Evolutionary conservation across 2,888 invertebrate genomes (phyloP).

Genomic region (Heliconius ismenius): DNA sequence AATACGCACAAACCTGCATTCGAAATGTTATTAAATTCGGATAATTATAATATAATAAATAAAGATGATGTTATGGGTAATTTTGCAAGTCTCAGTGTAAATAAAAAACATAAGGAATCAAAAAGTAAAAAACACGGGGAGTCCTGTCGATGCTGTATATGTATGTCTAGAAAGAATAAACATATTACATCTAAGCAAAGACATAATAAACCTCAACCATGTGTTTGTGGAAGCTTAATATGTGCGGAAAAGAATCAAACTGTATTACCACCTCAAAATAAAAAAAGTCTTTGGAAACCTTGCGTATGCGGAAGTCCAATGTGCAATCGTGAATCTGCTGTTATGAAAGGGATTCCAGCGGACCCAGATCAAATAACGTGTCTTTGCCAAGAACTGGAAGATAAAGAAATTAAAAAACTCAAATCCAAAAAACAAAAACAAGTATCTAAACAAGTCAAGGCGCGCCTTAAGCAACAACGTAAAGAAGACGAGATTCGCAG

Average conservation of each 20-base stretch:
- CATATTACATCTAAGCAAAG: background rate
- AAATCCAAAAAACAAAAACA: conserved; percentile 3
- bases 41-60: conserved; percentile 43
- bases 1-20: conserved; percentile 24
- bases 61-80: conserved; percentile 41
- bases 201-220: conserved; percentile 25
- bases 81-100: conserved; percentile 32
- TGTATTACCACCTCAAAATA: background rate
- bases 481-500: conserved; percentile 41
- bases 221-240: conserved; percentile 43
- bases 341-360: conserved; percentile 32
- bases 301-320: conserved; percentile 48
- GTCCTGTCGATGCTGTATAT: background rate
- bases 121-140: conserved; percentile 33
- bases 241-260: conserved; percentile 35
- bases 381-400: conserved; percentile 35
- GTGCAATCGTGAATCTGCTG: conserved; percentile 44
- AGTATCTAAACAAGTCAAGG: conserved; percentile 27
- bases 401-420: conserved; percentile 33
- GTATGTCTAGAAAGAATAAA: background rate
- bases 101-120: conserved; percentile 13
- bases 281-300: conserved; percentile 23
- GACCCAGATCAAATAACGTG: conserved; percentile 28
- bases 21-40: conserved; percentile 42
- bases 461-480: conserved; percentile 37